These are phyloP conservation scores for Subacronicta megacephala DNA, from an alignment of 2,888 invertebrate genomes.

Conservation along the genomic window DNA sequence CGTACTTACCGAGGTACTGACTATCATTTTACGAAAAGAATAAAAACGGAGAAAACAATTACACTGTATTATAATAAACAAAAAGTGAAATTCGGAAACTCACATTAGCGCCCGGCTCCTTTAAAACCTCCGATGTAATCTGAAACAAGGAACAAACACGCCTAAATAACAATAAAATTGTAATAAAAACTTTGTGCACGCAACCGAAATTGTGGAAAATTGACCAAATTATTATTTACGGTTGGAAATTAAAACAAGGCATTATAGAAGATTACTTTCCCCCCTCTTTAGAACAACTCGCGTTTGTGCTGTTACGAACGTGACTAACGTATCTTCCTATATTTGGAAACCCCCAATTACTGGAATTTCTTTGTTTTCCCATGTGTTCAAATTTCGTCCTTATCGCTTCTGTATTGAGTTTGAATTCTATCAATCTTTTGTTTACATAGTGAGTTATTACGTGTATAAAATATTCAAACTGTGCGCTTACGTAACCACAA, in stretches of 20 bases:
- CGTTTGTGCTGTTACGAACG: conserved; percentile 64
- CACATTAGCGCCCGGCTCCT: conserved; percentile 88
- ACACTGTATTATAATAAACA: conserved; percentile 78
- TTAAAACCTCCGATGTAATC: conserved; percentile 88
- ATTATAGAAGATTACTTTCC: conserved; percentile 84
- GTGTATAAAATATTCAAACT: conserved; percentile 31
- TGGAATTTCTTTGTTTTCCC: conserved; percentile 37
- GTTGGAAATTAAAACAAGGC: conserved; percentile 85
- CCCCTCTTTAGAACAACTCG: conserved; percentile 76
- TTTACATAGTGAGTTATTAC: conserved; percentile 16
- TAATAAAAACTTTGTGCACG: conserved; percentile 89
- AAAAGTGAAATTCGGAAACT: conserved; percentile 83
- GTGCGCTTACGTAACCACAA: conserved; percentile 26
- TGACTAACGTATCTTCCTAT: conserved; percentile 63
- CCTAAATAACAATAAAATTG: conserved; percentile 90
- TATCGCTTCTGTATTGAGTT: conserved; percentile 30
- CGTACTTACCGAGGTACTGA: not conserved
- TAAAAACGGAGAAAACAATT: conserved; percentile 77
- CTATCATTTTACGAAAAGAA: conserved; percentile 20
- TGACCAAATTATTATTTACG: conserved; percentile 90
- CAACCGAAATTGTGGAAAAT: conserved; percentile 88
- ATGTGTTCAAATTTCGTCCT: conserved; percentile 44
- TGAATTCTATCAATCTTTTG: conserved; percentile 22
- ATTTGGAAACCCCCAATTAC: conserved; percentile 52
- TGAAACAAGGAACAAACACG: conserved; percentile 89